Percentiles rank a stretch among this genome's conserved stretches.
phyloP scores from a whole-genome alignment of 2,888 invertebrate species.

The Parnassius glacialis region DNA sequence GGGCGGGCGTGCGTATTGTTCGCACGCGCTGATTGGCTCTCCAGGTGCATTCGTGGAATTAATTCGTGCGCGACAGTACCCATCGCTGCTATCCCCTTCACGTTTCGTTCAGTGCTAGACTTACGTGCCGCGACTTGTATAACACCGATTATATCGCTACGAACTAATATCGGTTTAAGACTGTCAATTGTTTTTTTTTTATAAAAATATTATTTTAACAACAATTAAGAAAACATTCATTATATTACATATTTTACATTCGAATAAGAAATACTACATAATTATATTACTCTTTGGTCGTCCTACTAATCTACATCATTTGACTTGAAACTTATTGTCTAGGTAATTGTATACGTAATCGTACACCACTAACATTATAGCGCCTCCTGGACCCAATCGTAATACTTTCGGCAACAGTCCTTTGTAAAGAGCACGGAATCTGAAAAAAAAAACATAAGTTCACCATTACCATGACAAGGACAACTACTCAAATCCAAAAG shows the following conservation, averaged over 20 bases:
- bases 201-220: slow-evolving; percentile 3
- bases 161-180: slow-evolving; percentile 11
- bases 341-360: slow-evolving; percentile 91
- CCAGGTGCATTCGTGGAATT: neutral
- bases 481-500: too few species aligned
- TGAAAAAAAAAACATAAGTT: slow-evolving; percentile 60
- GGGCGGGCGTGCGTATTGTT: too few species aligned
- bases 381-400: slow-evolving; percentile 95
- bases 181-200: neutral
- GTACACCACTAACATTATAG: slow-evolving; percentile 96
- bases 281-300: slow-evolving; percentile 10
- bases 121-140: neutral
- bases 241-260: neutral
- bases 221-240: slow-evolving; percentile 7
- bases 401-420: slow-evolving; percentile 95
- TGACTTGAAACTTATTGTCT: slow-evolving; percentile 61
- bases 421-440: slow-evolving; percentile 93
- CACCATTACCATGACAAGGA: too few species aligned
- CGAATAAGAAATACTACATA: slow-evolving; percentile 5
- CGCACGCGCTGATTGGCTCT: neutral
- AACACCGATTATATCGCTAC: slow-evolving; percentile 22
- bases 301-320: neutral
- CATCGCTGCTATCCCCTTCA: too few species aligned
- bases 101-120: too few species aligned
- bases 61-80: too few species aligned